A percentile compares a stretch with the other conserved stretches of the same genome.
Evolutionary conservation across 2,888 invertebrate genomes (phyloP).

Genomic region (Scaptomyza polygonia): DNA sequence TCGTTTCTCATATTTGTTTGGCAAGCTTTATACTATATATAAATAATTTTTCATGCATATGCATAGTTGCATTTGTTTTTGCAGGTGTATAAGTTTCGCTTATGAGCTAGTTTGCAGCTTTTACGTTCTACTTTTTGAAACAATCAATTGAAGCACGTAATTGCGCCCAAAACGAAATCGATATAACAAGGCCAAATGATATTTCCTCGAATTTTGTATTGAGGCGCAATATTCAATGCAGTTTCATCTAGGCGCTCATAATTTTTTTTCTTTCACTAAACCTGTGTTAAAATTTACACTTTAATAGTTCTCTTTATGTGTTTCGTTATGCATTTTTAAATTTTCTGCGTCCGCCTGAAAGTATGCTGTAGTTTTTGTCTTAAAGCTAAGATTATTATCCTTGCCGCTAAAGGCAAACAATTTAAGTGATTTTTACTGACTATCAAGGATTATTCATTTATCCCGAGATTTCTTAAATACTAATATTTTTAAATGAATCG

Average conservation of each 20-base stretch:
- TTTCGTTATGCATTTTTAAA: not conserved
- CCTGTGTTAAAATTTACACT: not conserved
- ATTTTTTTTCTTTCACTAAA: not conserved
- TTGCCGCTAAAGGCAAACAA: not conserved
- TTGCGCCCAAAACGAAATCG: not conserved
- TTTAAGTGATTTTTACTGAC: too few relatives aligned
- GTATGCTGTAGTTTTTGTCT: not conserved
- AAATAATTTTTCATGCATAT: conserved; percentile 14
- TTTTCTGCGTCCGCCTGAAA: not conserved
- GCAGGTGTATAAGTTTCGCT: not conserved
- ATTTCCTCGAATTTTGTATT: not conserved
- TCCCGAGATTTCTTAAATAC: too few relatives aligned
- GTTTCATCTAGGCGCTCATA: too few relatives aligned
- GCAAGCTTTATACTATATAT: conserved; percentile 8
- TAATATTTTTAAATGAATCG: not conserved
- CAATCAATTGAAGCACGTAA: not conserved
- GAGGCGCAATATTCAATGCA: not conserved
- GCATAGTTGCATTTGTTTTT: not conserved
- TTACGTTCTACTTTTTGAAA: not conserved
- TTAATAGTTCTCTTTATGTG: not conserved
- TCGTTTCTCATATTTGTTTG: conserved; percentile 14
- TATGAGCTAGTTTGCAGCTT: not conserved
- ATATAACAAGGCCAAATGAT: not conserved
- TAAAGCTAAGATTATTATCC: not conserved
- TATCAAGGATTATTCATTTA: too few relatives aligned